These are phyloP conservation scores for Amazona vittata DNA, from an alignment of 2,113 vertebrate species.

Conservation along the genomic window DNA sequence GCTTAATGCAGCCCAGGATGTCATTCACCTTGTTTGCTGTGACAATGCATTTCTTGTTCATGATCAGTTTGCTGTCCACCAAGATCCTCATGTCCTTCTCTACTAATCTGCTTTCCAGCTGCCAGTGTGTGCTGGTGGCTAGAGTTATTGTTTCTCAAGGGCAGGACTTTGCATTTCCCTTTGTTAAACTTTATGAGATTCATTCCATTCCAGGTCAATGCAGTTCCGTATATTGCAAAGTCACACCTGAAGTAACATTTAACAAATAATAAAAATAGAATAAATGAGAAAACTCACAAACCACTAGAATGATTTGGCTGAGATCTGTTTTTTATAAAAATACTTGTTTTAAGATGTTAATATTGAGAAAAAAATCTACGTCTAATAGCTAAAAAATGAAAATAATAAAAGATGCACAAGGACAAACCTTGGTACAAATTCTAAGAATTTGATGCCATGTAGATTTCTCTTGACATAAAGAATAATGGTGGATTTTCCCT, in stretches of 20 bases:
- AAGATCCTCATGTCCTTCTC: neutral
- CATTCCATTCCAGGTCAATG: neutral
- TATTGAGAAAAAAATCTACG: neutral
- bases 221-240: neutral
- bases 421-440: neutral
- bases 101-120: neutral
- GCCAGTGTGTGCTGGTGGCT: rapidly evolving
- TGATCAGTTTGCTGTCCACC: neutral
- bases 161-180: neutral
- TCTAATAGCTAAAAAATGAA: neutral
- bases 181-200: neutral
- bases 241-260: neutral
- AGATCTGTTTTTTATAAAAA: neutral
- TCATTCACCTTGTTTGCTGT: neutral
- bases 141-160: neutral
- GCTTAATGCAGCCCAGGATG: neutral
- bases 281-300: neutral
- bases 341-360: neutral
- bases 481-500: slow-evolving; percentile 2
- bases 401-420: neutral
- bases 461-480: slow-evolving; percentile 25
- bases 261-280: neutral
- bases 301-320: neutral
- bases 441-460: neutral
- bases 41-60: neutral